Evolutionary conservation across 2,113 vertebrate species (phyloP).

Genomic region (Myiozetetes cayanensis): DNA sequence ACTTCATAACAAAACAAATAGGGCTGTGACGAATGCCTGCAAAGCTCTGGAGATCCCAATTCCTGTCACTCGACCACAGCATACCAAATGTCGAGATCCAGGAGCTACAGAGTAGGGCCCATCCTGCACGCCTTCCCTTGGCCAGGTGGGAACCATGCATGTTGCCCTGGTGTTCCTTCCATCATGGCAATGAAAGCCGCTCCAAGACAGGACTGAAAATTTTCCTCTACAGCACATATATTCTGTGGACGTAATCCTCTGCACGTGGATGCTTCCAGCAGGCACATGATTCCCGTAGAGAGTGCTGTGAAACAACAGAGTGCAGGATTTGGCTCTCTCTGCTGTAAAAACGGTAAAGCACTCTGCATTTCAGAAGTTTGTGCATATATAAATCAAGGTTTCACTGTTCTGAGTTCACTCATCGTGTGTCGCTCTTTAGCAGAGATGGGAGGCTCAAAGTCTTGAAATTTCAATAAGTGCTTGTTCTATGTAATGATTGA

Average conservation of each 20-base stretch:
- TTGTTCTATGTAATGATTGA: background rate
- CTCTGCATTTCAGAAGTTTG: background rate
- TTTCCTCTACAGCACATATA: background rate
- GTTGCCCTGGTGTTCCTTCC: background rate
- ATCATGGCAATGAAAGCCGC: background rate
- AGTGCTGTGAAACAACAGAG: background rate
- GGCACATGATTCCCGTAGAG: background rate
- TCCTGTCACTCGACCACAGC: background rate
- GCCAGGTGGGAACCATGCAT: background rate
- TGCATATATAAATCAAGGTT: background rate
- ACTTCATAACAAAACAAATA: conserved; percentile 35
- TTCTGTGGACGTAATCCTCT: background rate
- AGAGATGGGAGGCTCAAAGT: background rate
- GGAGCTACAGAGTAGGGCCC: background rate
- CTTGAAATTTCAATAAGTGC: background rate
- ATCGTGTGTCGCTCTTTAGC: background rate
- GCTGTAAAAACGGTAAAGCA: background rate
- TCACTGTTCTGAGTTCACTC: background rate
- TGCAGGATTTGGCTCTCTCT: background rate
- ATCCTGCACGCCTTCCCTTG: background rate
- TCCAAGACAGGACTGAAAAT: background rate
- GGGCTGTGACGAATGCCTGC: background rate
- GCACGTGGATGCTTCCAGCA: background rate
- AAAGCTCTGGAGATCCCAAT: conserved; percentile 32
- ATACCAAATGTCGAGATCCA: conserved; percentile 8